Percentiles rank a stretch among this genome's conserved stretches.
Evolutionary conservation across 2,888 invertebrate genomes (phyloP).

Genomic region (Alitta virens): DNA sequence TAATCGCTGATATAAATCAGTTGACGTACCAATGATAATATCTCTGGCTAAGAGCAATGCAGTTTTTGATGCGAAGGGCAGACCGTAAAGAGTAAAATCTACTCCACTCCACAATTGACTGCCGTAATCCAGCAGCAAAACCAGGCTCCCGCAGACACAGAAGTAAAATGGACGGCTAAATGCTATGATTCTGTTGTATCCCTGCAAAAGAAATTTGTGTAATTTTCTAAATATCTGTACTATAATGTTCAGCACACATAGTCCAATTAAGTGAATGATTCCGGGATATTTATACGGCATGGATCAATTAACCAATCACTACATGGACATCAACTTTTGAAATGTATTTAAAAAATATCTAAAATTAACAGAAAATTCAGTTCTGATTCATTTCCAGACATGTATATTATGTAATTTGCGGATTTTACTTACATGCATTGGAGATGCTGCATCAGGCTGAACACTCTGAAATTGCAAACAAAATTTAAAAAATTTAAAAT

Average conservation of each 20-base stretch:
- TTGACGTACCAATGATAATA: conserved; percentile 64
- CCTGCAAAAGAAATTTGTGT: conserved; percentile 58
- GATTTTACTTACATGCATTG: conserved; percentile 76
- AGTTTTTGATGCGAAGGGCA: conserved; percentile 63
- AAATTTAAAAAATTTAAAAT: too few species aligned
- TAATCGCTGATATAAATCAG: background rate
- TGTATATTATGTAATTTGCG: too few species aligned
- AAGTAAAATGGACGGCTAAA: conserved; percentile 94
- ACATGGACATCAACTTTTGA: too few species aligned
- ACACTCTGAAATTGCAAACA: conserved; percentile 68
- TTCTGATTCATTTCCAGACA: too few species aligned
- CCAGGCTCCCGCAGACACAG: conserved; percentile 69
- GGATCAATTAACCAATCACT: too few species aligned
- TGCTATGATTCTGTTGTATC: conserved; percentile 90
- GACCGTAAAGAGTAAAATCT: conserved; percentile 54
- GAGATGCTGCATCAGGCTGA: conserved; percentile 97
- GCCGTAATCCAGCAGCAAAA: conserved; percentile 55
- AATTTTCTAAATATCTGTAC: too few species aligned
- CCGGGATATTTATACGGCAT: too few species aligned
- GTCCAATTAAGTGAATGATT: too few species aligned
- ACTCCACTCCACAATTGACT: conserved; percentile 28
- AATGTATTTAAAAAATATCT: too few species aligned
- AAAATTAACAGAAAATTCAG: too few species aligned
- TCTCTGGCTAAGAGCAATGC: conserved; percentile 71
- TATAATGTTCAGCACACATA: too few species aligned